Conservation (phyloP, 2,888 invertebrate genomes). For the Cosmia trapezina region DNA sequence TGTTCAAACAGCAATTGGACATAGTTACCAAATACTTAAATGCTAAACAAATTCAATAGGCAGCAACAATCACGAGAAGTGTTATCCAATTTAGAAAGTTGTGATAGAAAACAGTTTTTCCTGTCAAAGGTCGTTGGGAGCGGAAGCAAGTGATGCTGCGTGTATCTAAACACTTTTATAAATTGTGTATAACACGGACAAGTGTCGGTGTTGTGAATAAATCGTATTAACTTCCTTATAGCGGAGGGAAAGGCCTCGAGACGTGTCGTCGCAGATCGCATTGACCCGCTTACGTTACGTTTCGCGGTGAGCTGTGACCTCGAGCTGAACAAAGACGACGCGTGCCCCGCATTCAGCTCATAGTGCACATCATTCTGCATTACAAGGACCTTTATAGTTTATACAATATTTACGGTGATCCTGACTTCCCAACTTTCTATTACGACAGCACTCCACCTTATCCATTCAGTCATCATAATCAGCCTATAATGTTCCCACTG, state of each 20-base stretch:
- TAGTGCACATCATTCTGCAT: constrained; percentile 64
- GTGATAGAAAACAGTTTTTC: constrained; percentile 42
- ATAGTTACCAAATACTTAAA: constrained; percentile 29
- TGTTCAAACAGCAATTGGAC: constrained; percentile 26
- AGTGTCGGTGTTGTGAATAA: constrained; percentile 66
- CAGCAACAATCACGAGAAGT: constrained; percentile 35
- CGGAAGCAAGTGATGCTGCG: constrained; percentile 41
- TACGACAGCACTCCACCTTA: background rate
- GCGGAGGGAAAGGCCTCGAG: constrained; percentile 80
- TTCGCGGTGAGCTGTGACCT: constrained; percentile 65
- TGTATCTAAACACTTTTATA: constrained; percentile 48
- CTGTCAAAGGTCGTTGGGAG: constrained; percentile 46
- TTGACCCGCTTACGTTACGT: constrained; percentile 79
- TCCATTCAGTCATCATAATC: no score
- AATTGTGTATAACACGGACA: constrained; percentile 51
- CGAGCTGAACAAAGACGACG: constrained; percentile 69
- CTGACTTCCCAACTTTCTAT: constrained; percentile 37
- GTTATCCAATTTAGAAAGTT: constrained; percentile 60
- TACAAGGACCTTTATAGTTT: constrained; percentile 55
- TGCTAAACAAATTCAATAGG: constrained; percentile 33
- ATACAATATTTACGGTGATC: constrained; percentile 54
- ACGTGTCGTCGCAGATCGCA: constrained; percentile 76
- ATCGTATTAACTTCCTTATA: constrained; percentile 75
- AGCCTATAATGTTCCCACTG: no score
- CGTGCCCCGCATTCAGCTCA: constrained; percentile 70